phyloP scores from a whole-genome alignment of 2,888 invertebrate genomes.

The Liopterus haemorrhoidalis region DNA sequence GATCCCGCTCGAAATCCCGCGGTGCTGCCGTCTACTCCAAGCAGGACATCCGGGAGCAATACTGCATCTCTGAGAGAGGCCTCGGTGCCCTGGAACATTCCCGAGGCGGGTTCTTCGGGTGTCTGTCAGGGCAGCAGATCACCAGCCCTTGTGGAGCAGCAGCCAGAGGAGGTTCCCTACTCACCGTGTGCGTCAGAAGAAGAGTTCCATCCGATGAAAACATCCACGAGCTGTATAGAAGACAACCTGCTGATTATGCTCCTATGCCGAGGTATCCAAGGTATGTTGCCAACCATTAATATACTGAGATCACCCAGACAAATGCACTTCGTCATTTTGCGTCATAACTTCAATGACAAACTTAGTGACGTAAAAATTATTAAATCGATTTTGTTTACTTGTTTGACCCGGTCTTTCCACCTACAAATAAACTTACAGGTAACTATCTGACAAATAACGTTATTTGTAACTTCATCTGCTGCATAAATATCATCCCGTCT shows the following conservation, averaged over 20 bases:
- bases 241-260: slow-evolving; percentile 61
- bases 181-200: slow-evolving; percentile 81
- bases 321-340: no score
- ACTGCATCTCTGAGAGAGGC: slow-evolving; percentile 88
- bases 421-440: no score
- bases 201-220: slow-evolving; percentile 86
- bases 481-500: no score
- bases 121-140: slow-evolving; percentile 65
- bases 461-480: no score
- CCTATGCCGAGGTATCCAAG: slow-evolving; percentile 74
- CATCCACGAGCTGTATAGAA: slow-evolving; percentile 53
- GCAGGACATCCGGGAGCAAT: slow-evolving; percentile 86
- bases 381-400: no score
- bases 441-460: no score
- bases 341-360: no score
- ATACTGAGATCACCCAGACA: no score
- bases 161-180: slow-evolving; percentile 44
- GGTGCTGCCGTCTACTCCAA: slow-evolving; percentile 71
- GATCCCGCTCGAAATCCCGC: slow-evolving; percentile 52
- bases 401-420: no score
- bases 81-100: slow-evolving; percentile 70
- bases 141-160: slow-evolving; percentile 60
- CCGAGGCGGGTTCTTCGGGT: slow-evolving; percentile 49
- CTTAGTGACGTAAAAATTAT: no score
- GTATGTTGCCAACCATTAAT: no score